Percentiles rank a stretch among this genome's conserved stretches.
Conservation (phyloP, 2,113 vertebrate species). For the Peromyscus californicus region DNA sequence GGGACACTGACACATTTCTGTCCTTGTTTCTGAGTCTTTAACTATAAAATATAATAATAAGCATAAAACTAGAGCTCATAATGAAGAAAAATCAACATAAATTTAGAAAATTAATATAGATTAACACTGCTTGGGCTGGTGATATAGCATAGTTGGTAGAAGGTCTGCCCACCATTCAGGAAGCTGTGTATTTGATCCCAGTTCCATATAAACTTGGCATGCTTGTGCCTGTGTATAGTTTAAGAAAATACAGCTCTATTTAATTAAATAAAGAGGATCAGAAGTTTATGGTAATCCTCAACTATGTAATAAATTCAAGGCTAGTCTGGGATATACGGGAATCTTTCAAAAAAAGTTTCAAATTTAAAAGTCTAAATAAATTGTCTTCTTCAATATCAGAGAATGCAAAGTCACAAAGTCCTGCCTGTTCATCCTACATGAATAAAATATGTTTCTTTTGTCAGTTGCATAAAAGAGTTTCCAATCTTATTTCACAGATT, state of each 20-base stretch:
- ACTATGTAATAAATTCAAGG: neutral
- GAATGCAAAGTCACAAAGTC: neutral
- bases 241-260: neutral
- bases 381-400: neutral
- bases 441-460: neutral
- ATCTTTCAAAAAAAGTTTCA: neutral
- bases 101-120: neutral
- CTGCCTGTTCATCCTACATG: neutral
- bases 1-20: neutral
- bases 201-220: neutral
- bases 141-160: neutral
- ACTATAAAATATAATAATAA: neutral
- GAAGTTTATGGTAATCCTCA: neutral
- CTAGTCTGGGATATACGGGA: neutral
- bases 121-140: neutral
- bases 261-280: neutral
- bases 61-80: neutral
- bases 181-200: neutral
- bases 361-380: neutral
- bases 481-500: neutral
- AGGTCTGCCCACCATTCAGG: neutral
- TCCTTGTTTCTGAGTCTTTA: neutral
- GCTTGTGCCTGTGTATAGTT: neutral
- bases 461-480: neutral
- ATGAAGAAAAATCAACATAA: neutral